phyloP scores from a whole-genome alignment of 2,888 invertebrate genomes.

The Resseliella maxima region DNA sequence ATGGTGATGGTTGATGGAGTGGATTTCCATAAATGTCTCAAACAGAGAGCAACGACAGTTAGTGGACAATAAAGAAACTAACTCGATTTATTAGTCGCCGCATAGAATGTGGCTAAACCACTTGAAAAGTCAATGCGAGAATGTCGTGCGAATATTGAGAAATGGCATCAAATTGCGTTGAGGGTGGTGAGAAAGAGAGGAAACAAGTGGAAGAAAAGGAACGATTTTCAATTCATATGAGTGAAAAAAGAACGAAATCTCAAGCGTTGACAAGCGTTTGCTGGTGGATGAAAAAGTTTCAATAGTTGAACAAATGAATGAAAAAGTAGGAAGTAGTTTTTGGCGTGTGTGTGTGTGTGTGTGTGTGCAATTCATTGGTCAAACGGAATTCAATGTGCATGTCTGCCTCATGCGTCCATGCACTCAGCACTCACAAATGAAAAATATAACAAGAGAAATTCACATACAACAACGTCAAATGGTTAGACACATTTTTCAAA shows the following conservation, averaged over 20 bases:
- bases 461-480: not conserved
- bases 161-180: not conserved
- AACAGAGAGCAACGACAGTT: not conserved
- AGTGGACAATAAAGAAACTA: not conserved
- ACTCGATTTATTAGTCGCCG: not conserved
- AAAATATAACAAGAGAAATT: not conserved
- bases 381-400: not conserved
- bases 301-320: not conserved
- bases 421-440: not conserved
- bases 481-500: slow-evolving; percentile 3
- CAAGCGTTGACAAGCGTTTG: not conserved
- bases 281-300: not conserved
- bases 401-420: not conserved
- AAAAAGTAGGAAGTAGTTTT: slow-evolving; percentile 7
- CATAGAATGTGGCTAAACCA: not conserved
- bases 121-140: not conserved
- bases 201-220: not conserved
- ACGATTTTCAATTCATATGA: not conserved
- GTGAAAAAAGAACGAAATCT: not conserved
- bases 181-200: not conserved
- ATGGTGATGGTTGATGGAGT: not conserved
- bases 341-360: too few species aligned
- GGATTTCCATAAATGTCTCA: slow-evolving; percentile 6
- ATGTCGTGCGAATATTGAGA: not conserved
- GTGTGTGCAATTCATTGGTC: slow-evolving; percentile 10